A percentile compares a stretch with the other conserved stretches of the same genome.
These are phyloP conservation scores for Otis tarda DNA, from an alignment of 2,113 vertebrate species.

Conservation along the genomic window DNA sequence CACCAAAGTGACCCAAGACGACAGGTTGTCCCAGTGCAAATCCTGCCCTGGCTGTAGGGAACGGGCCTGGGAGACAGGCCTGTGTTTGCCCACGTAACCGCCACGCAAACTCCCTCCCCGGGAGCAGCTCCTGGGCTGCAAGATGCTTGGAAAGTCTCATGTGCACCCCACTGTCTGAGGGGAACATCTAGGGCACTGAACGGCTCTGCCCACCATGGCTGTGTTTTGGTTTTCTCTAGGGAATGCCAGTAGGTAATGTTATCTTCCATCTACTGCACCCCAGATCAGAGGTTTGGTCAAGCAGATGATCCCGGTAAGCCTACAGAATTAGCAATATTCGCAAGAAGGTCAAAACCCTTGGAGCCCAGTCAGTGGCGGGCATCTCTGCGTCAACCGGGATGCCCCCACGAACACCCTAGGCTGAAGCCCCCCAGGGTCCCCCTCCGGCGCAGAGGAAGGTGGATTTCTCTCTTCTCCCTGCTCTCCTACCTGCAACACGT, in stretches of 20 bases:
- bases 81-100: background rate
- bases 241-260: background rate
- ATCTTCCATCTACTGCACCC: background rate
- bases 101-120: background rate
- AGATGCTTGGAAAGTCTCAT: background rate
- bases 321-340: background rate
- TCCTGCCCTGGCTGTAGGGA: background rate
- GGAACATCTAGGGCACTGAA: background rate
- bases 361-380: background rate
- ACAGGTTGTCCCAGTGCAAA: background rate
- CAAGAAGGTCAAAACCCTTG: background rate
- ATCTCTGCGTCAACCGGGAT: background rate
- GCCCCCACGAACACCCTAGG: background rate
- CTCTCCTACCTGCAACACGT: conserved; percentile 91
- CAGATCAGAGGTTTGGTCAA: background rate
- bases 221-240: background rate
- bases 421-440: background rate
- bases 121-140: background rate
- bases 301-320: background rate
- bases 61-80: rapidly evolving
- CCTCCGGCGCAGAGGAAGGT: background rate
- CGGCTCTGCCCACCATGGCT: background rate
- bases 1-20: background rate
- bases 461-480: background rate
- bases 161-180: background rate